These are phyloP conservation scores for Abscondita cerata DNA, from an alignment of 2,888 invertebrate species.

Conservation along the genomic window DNA sequence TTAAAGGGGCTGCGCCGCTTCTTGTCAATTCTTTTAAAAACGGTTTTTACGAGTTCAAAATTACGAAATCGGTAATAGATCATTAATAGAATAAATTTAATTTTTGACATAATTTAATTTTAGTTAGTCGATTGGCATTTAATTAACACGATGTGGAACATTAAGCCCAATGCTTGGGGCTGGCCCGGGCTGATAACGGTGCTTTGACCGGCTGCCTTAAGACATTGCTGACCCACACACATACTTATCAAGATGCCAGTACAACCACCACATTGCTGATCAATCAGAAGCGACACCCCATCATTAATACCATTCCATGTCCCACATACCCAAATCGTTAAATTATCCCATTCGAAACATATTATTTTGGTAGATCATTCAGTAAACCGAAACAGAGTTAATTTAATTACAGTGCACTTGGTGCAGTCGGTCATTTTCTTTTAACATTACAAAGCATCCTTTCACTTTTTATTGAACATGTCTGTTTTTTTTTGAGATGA, in stretches of 20 bases:
- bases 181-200: slow-evolving; percentile 57
- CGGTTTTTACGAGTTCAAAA: slow-evolving; percentile 9
- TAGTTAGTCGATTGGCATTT: slow-evolving; percentile 40
- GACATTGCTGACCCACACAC: slow-evolving; percentile 51
- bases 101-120: no score
- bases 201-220: slow-evolving; percentile 55
- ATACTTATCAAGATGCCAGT: slow-evolving; percentile 45
- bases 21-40: slow-evolving; percentile 26
- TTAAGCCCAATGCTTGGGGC: slow-evolving; percentile 48
- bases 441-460: no score
- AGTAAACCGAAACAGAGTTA: no score
- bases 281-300: slow-evolving; percentile 40
- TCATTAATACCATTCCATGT: slow-evolving; percentile 33
- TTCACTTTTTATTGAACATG: no score
- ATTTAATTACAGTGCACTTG: no score
- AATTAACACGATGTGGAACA: slow-evolving; percentile 53
- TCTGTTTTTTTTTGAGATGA: no score
- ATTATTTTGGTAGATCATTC: slow-evolving; percentile 11
- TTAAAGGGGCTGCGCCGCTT: slow-evolving; percentile 31
- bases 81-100: no score
- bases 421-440: no score
- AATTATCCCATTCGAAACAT: slow-evolving; percentile 16
- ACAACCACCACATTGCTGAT: slow-evolving; percentile 36
- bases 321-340: slow-evolving; percentile 32
- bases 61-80: no score